Conservation (phyloP, 2,888 invertebrate genomes). For the Fragum fragum region DNA sequence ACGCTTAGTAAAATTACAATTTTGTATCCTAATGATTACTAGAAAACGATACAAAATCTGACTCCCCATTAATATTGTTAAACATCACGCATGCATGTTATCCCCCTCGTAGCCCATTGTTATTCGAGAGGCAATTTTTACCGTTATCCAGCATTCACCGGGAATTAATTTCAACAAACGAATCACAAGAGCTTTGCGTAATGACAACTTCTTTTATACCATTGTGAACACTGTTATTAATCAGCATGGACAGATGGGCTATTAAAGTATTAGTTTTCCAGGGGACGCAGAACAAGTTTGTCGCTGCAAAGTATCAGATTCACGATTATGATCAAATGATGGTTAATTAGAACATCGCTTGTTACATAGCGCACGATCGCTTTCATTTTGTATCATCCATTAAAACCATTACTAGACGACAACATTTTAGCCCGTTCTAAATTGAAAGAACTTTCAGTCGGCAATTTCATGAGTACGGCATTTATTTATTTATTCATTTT, state of each 20-base stretch:
- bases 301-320: constrained; percentile 5
- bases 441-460: no score
- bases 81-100: constrained; percentile 31
- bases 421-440: no score
- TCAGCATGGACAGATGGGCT: constrained; percentile 55
- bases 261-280: constrained; percentile 58
- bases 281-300: constrained; percentile 16
- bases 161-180: constrained; percentile 41
- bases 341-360: constrained; percentile 4
- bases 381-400: not conserved
- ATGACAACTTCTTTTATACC: constrained; percentile 42
- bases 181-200: constrained; percentile 37
- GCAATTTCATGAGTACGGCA: no score
- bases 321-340: constrained; percentile 8
- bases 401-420: no score
- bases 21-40: not conserved
- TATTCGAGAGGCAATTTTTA: constrained; percentile 26
- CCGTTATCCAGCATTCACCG: constrained; percentile 33
- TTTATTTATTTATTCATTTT: no score
- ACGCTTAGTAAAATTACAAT: not conserved
- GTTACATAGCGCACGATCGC: not conserved
- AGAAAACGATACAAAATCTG: not conserved
- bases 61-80: constrained; percentile 21
- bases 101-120: constrained; percentile 1
- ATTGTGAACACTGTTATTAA: constrained; percentile 40